Evolutionary conservation across 2,797 vertebrate species (phyloP), one percentile per base, ranked within the genome.

Genomic region (Poliocrania exsul): DNA sequence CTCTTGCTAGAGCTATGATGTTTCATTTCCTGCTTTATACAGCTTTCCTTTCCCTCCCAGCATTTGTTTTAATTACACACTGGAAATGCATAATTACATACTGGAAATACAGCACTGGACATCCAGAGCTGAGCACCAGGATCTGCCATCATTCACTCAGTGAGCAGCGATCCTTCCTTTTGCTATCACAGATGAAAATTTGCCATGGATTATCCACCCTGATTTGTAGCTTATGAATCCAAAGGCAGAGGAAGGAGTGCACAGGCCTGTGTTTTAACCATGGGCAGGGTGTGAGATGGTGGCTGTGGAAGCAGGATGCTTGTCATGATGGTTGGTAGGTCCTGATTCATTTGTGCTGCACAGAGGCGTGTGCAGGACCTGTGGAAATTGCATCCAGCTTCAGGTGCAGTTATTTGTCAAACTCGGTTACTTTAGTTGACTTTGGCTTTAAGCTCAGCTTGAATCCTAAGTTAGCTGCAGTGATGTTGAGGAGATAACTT

Each of bases 211-310:
- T 83, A 18, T 56, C 88, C 3, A 0, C 0, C 3, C 5, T 3
- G 4, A 19, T 61, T 29, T 66, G n/a, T 29, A 33, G 21, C 24
- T 83, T 49, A n/a, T n/a, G 58, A 73, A 70, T 57, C 19, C 10
- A 16, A 21, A 77, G 47, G 51, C 75, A 66, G 33, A 49, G 60
- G 51, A 42, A 60, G 35, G 50, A 28, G 8, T 0, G 0, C 10
- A 9, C 16, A 1, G 0, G 2, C 4, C 20, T 3, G 8, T 56
- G 35, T 42, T 53, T 66, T 54, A 16, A 23, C 46, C 3, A 0
- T 1, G 35, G 47, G 40, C 79, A 60, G 29, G 11, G 26, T 28
- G 19, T 0, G 1, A 53, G 58, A 33, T 31, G 69, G 29, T 37
- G 72, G 10, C 47, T 78, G 53, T 5, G 16, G 64, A 69, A 81